Evolutionary conservation across 2,797 vertebrate genomes (phyloP).

Genomic region (Hemibagrus guttatus): DNA sequence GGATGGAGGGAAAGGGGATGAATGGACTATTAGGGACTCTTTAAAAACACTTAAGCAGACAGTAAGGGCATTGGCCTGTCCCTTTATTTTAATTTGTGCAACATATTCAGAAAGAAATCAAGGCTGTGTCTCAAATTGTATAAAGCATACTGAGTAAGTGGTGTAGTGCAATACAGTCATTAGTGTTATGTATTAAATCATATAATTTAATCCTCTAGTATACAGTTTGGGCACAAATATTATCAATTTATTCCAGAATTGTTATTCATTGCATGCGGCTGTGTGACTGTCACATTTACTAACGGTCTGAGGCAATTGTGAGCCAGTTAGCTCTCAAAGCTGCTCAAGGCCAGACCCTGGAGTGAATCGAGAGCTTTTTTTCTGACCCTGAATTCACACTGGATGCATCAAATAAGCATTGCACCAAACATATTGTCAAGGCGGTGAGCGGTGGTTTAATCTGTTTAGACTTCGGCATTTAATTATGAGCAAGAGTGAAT

Average conservation of each 20-base stretch:
- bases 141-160: neutral
- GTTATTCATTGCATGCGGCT: neutral
- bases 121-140: neutral
- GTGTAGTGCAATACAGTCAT: neutral
- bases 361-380: neutral
- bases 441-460: neutral
- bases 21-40: neutral
- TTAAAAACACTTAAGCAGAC: neutral
- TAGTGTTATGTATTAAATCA: neutral
- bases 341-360: neutral
- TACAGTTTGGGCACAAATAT: neutral
- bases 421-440: no score
- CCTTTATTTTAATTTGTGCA: neutral
- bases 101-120: neutral
- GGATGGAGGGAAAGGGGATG: no score
- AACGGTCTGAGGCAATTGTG: neutral
- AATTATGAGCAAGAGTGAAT: neutral
- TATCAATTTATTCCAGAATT: neutral
- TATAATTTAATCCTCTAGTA: neutral
- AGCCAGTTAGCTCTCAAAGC: neutral
- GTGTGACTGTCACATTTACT: neutral
- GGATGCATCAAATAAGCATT: neutral
- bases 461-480: neutral
- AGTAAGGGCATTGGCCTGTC: neutral
- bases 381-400: neutral